Base-by-base conservation (phyloP, 2,797 vertebrate species). In the Semaprochilodus insignis region DNA sequence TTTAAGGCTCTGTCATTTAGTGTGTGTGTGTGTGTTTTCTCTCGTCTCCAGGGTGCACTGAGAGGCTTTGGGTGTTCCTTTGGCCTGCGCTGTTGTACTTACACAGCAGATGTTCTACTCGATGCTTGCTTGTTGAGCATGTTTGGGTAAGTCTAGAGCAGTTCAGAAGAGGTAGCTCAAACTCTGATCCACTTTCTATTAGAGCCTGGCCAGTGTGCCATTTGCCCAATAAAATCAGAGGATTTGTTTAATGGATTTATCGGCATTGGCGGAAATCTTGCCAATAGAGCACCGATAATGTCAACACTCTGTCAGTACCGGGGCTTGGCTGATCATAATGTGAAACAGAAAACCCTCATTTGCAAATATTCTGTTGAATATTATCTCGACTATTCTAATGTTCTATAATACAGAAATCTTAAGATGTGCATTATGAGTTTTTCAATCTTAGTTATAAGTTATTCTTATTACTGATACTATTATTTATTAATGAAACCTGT, bases 101-200 rank as follows among this genome's bases (percentile, higher is more conserved):
- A 52, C 78, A 16, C 27, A 80, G 78, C 67, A 72, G 78, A 72
- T 80, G 69, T 80, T 80, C 36, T 60, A 7, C 77, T 72, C 72
- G 17, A 36, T 63, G 55, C 44, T 48, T 62, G 23, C 13, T 73
- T 52, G 25, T 34, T 80, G 21, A 72, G 40, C 54, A 48, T 21
- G 17, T 71, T 71, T 23, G 6, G 55, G 52, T 44, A 55, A 23
- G 17, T 80, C 7, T 11, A 54, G n/a, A 66, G 60, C 48, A 40
- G 31, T 55, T 74, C 60, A 21, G 48, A 25, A 40, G 31, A 19
- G 48, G 25, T 25, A 40, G 15, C 15, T 15, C 65, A 40, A 27
- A 40, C 0, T 23, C 36, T 25, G 19, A 69, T 21, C 15, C 34
- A 23, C n/a, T 70, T 48, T 69, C 19, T 17, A n/a, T 36, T 36